These are phyloP conservation scores for Tragelaphus scriptus DNA, from an alignment of 2,113 vertebrate genomes.

Conservation along the genomic window DNA sequence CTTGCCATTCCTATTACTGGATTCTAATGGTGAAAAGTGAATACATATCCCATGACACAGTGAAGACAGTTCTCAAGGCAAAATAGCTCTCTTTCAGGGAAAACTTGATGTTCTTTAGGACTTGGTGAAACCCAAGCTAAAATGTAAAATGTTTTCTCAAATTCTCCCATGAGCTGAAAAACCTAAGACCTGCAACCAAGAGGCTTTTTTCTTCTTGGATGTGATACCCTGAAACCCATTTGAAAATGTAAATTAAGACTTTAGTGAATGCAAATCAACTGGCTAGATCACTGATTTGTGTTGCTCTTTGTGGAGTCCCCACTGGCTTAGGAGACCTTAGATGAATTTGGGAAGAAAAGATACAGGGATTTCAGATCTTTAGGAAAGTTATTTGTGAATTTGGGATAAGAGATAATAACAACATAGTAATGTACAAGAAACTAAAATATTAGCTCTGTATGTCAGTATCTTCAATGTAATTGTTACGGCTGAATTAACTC, in stretches of 20 bases:
- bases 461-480: constrained; percentile 7
- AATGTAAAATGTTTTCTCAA: not conserved
- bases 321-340: not conserved
- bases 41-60: not conserved
- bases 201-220: not conserved
- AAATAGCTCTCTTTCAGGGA: not conserved
- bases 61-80: not conserved
- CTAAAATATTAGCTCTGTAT: not conserved
- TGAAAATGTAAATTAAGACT: not conserved
- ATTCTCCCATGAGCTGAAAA: not conserved
- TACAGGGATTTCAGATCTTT: not conserved
- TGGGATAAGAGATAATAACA: not conserved
- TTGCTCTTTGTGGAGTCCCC: not conserved
- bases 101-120: not conserved
- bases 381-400: constrained; percentile 5
- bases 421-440: not conserved
- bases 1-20: constrained; percentile 7
- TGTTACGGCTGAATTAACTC: not conserved
- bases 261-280: constrained; percentile 21
- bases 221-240: not conserved
- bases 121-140: constrained; percentile 1
- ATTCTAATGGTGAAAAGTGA: constrained; percentile 11
- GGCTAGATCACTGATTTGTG: not conserved
- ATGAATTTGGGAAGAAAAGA: constrained; percentile 16
- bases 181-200: not conserved